Base-by-base conservation (phyloP, 92 coral and sea anemone species). In the Micromussa lordhowensis region DNA sequence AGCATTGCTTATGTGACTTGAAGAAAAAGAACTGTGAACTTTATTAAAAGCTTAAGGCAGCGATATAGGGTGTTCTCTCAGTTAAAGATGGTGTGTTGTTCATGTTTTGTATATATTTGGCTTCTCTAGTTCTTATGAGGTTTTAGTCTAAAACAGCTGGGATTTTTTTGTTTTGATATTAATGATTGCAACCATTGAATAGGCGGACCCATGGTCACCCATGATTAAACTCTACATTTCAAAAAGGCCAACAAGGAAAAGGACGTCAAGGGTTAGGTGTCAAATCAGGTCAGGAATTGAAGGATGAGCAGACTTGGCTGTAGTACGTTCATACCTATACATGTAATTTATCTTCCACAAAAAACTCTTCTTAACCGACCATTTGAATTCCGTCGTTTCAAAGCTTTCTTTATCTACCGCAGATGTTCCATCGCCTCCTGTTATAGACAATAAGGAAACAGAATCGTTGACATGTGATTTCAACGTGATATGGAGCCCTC, bases 351-450 rank as follows among this genome's bases (percentile, higher is more conserved):
- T 14, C 26, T 3, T 64, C 1, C 10, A 3, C 10, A 19, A 54
- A 15, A 13, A 54, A 54, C 19, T 54, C 19, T 15, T 21, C 61
- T 19, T 61, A 5, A 22, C 68, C 68, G 68, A 24, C n/a, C 22
- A 19, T 32, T 32, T 31, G 4, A 16, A 73, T 12, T 35, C n/a
- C 2, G 24, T 14, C 5, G 9, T 30, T 14, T 13, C 40, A 32
- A 71, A 32, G 24, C 48, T 8, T 44, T 44, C 76, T 71, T 71
- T 64, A 12, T 32, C 22, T 61, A 0, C 38, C n/a, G n/a, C 74
- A 81, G 85, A n/a, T 48, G 13, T 35, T 24, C 85, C 85, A 24
- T 81, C 57, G 64, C 36, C 75, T 61, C 85, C 85, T 3, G 32
- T n/a, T n/a, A 63, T 81, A 81, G 40, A 28, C 57, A 24, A 34